Percentiles rank a stretch among this genome's conserved stretches.
Conservation (phyloP, 1,140 invertebrate genomes). For the Scaptomyza montana region DNA sequence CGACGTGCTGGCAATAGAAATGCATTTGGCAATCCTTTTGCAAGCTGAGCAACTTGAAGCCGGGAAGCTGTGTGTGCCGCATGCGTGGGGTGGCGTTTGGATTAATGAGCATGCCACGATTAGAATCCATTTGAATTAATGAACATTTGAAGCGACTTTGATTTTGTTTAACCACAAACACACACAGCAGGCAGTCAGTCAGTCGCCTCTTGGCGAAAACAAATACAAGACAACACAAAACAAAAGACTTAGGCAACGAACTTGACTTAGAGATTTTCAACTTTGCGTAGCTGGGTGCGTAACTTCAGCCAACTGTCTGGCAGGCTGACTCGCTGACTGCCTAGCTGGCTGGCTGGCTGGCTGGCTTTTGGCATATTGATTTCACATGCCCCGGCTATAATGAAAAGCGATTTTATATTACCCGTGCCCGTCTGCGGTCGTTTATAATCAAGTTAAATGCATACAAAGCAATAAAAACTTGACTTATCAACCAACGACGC, state of each 20-base stretch:
- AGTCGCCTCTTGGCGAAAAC: not conserved
- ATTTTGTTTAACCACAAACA: slow-evolving; percentile 72
- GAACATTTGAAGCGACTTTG: slow-evolving; percentile 67
- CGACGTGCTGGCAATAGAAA: slow-evolving; percentile 54
- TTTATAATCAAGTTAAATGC: slow-evolving; percentile 81
- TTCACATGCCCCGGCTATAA: slow-evolving; percentile 72
- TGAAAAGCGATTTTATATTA: slow-evolving; percentile 79
- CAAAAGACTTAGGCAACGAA: slow-evolving; percentile 80
- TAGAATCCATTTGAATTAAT: slow-evolving; percentile 80
- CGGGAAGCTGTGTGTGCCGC: slow-evolving; percentile 10
- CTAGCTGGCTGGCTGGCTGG: too few species aligned
- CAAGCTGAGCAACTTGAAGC: not conserved
- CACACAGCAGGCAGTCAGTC: slow-evolving; percentile 52
- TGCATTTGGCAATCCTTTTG: slow-evolving; percentile 40
- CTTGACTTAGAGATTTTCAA: slow-evolving; percentile 43
- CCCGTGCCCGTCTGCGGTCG: slow-evolving; percentile 71
- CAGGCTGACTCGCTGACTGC: too few species aligned
- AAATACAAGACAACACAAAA: slow-evolving; percentile 40
- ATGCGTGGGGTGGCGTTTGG: slow-evolving; percentile 75
- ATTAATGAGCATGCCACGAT: slow-evolving; percentile 73
- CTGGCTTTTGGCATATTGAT: slow-evolving; percentile 57
- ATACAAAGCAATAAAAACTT: slow-evolving; percentile 70
- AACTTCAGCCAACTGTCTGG: not conserved
- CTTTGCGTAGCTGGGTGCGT: slow-evolving; percentile 5
- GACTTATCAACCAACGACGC: slow-evolving; percentile 59